These are phyloP conservation scores for Zosterops borbonicus DNA, from an alignment of 2,113 vertebrate genomes.

Conservation along the genomic window DNA sequence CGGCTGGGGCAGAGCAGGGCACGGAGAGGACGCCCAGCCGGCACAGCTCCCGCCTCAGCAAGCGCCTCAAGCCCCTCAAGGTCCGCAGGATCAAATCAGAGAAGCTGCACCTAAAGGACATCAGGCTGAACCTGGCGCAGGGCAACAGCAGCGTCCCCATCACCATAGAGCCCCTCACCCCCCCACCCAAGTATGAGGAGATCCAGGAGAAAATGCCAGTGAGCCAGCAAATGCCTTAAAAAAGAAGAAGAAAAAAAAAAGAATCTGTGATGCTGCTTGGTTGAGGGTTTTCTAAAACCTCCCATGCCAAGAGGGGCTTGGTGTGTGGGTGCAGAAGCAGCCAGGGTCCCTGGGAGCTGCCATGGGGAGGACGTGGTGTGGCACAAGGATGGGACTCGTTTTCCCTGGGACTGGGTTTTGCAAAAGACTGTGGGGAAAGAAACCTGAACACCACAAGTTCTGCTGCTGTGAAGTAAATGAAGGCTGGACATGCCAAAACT, in stretches of 20 bases:
- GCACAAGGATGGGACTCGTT: not conserved
- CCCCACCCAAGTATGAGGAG: constrained; percentile 91
- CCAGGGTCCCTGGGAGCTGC: not conserved
- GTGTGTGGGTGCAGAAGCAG: not conserved
- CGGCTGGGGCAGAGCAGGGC: not conserved
- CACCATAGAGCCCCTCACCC: constrained; percentile 90
- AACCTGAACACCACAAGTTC: not conserved
- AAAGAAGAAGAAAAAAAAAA: not conserved
- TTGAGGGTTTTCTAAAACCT: not conserved
- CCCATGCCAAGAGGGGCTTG: not conserved
- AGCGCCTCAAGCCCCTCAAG: constrained; percentile 85
- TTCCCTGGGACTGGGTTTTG: not conserved
- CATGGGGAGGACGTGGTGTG: not conserved
- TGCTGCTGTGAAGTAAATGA: not conserved
- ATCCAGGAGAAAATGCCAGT: constrained; percentile 57
- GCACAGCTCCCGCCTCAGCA: constrained; percentile 75
- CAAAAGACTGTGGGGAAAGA: not conserved
- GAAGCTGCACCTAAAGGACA: constrained; percentile 86
- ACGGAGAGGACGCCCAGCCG: not conserved
- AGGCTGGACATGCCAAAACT: not conserved
- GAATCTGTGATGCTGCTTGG: not conserved
- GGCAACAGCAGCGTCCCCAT: constrained; percentile 54
- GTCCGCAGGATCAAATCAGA: constrained; percentile 92
- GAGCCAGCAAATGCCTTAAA: constrained; percentile 54
- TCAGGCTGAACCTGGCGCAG: constrained; percentile 69